Conservation (phyloP, 2,113 vertebrate genomes). For the Toxotes chatareus region DNA sequence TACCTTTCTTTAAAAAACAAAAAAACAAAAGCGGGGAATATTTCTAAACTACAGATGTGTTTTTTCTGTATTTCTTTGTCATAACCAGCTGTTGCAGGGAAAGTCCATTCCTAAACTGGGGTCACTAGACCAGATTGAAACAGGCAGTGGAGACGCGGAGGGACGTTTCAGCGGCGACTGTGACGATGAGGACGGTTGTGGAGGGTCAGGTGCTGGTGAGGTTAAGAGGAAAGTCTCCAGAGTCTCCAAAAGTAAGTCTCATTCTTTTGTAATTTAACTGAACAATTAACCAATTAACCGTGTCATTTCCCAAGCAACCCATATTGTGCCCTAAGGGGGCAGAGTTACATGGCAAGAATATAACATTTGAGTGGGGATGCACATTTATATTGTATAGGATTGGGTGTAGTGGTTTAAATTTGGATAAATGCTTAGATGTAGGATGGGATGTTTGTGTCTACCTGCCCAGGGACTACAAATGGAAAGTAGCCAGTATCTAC, state of each 20-base stretch:
- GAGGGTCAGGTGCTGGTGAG: conserved; percentile 87
- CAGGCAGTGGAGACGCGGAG: conserved; percentile 84
- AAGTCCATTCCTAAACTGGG: conserved; percentile 86
- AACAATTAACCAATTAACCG: neutral
- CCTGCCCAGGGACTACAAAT: too few relatives aligned
- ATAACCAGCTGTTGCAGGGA: conserved; percentile 85
- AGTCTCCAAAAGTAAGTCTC: conserved; percentile 87
- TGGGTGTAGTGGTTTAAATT: neutral
- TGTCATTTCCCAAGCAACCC: neutral
- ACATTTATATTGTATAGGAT: neutral
- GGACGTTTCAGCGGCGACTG: conserved; percentile 89
- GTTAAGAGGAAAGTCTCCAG: conserved; percentile 74
- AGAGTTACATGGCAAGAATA: neutral
- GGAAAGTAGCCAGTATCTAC: neutral
- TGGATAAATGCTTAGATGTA: neutral
- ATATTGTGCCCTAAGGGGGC: neutral
- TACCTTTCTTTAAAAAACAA: too few relatives aligned
- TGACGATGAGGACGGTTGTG: conserved; percentile 91
- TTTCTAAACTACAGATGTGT: neutral
- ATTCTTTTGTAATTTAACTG: neutral
- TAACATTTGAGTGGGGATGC: neutral
- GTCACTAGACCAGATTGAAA: conserved; percentile 84
- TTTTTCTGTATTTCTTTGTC: neutral
- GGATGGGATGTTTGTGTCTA: neutral
- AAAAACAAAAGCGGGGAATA: neutral